These are phyloP conservation scores for Philopedon plagiatum DNA, from an alignment of 2,888 invertebrate species.

Conservation along the genomic window DNA sequence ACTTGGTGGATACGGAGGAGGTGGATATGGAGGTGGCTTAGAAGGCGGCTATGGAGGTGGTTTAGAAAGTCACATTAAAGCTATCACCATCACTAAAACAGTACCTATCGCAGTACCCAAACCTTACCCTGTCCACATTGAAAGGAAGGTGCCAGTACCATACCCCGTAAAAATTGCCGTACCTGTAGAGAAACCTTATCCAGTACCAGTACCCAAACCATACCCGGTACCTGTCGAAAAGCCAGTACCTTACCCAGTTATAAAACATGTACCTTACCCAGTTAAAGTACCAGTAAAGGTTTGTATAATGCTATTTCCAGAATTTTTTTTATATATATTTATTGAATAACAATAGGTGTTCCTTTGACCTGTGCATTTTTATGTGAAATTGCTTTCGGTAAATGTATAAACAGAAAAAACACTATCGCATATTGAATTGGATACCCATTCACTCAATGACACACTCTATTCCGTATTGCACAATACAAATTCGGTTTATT, in stretches of 20 bases:
- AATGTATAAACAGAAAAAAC: too few relatives aligned
- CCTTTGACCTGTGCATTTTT: too few relatives aligned
- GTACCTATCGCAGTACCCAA: constrained; percentile 70
- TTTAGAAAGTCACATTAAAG: constrained; percentile 57
- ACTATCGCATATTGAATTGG: too few relatives aligned
- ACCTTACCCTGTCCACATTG: constrained; percentile 71
- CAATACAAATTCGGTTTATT: too few relatives aligned
- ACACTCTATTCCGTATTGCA: too few relatives aligned
- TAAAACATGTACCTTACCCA: constrained; percentile 71
- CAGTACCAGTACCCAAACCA: constrained; percentile 68
- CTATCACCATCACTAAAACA: constrained; percentile 64
- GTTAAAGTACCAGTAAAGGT: constrained; percentile 71
- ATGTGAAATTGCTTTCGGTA: too few relatives aligned
- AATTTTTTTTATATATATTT: background rate
- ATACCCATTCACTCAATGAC: too few relatives aligned
- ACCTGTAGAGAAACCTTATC: constrained; percentile 70
- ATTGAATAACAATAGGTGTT: too few relatives aligned
- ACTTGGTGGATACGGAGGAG: constrained; percentile 24
- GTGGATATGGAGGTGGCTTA: constrained; percentile 50
- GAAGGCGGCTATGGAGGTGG: constrained; percentile 56
- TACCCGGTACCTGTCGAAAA: constrained; percentile 68
- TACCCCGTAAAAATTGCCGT: constrained; percentile 64
- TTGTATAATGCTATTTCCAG: background rate
- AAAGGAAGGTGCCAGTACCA: constrained; percentile 49
- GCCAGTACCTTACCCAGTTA: constrained; percentile 70